Evolutionary conservation across 2,113 vertebrate species (phyloP).

Genomic region (Abramis brama): DNA sequence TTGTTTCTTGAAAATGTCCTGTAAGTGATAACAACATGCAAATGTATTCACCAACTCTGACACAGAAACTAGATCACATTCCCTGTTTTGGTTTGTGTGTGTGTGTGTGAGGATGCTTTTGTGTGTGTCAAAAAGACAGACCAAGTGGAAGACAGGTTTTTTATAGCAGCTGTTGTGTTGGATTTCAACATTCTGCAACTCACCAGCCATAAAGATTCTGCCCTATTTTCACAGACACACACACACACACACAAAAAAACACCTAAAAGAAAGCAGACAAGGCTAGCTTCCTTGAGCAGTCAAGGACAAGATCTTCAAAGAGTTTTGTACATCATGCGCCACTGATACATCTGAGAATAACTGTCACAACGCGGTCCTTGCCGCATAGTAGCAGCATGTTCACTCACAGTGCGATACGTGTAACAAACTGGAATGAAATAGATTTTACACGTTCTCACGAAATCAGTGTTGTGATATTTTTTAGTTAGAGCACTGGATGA

Average conservation of each 20-base stretch:
- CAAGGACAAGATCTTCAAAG: constrained; percentile 23
- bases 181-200: constrained; percentile 20
- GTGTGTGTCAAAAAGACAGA: constrained; percentile 25
- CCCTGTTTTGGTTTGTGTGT: constrained; percentile 25
- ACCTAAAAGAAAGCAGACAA: not conserved
- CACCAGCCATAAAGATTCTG: not conserved
- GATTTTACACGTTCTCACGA: not conserved
- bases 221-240: constrained; percentile 20
- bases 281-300: not conserved
- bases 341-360: constrained; percentile 7
- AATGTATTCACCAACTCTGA: constrained; percentile 38
- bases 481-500: not conserved
- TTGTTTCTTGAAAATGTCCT: not conserved
- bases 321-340: not conserved
- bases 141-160: not conserved
- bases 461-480: not conserved
- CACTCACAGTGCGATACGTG: not conserved
- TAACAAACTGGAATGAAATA: not conserved
- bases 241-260: not conserved
- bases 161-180: constrained; percentile 37
- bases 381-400: not conserved
- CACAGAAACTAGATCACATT: constrained; percentile 41
- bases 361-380: not conserved
- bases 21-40: constrained; percentile 29
- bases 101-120: not conserved